Base-by-base conservation (phyloP, 2,113 vertebrate species). In the Herpailurus yagouaroundi region DNA sequence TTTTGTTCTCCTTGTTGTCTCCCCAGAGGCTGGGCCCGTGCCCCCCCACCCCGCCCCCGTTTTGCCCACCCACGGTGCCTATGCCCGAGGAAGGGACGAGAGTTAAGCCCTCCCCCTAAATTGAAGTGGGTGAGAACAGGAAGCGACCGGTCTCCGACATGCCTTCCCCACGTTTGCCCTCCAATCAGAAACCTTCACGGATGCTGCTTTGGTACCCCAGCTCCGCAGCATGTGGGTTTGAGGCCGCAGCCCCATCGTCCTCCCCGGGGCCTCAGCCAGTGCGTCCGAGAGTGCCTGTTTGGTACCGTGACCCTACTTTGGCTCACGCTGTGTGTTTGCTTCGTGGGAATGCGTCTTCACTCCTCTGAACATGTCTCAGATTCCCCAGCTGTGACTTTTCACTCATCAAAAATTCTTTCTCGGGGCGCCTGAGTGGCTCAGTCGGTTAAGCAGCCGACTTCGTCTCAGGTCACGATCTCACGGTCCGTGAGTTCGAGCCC, bases 101-200 rank as follows among this genome's bases (percentile, higher is more conserved):
- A 45, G 68, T 12, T 18, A 10, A 48, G 27, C 7, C 13, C 27
- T 63, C 12, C 8, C 4, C 5, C 18, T 3, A 25, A 38, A 31
- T 7, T 3, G 25, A 57, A 33, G 29, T 19, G 29, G n/a, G 4
- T 4, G 29, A 45, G 57, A 38, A 14, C 18, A 79, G 48, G 33
- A 86, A 38, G 63, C 4, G 29, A 8, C n/a, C n/a, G 2, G 1
- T 15, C 41, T 31, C 1, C 1, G 19, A 1, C 1, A 15, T 5
- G 3, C 25, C 52, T 4, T 66, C 3, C 0, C 9, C 29, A 7
- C 0, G 0, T 12, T 14, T 9, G 6, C 2, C 0, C 31, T 63
- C 71, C 63, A 15, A 8, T 33, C 36, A 23, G 71, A 69, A 88
- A 27, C 57, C 41, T 36, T 38, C 23, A 5, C 1, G 31, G 79